Evolutionary conservation across 2,797 vertebrate species (phyloP).

Genomic region (Pseudomugil gertrudae): DNA sequence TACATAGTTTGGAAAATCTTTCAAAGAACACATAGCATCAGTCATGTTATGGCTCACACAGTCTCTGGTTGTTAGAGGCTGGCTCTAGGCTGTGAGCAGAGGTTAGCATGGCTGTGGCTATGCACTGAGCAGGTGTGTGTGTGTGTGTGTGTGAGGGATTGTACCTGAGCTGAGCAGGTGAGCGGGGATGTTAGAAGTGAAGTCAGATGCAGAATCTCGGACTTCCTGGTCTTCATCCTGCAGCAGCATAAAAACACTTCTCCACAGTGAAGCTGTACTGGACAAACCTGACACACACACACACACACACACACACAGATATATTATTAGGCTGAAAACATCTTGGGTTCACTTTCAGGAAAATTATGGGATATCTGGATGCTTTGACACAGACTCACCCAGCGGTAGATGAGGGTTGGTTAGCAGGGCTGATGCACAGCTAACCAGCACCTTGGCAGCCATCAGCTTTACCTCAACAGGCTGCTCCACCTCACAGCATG

Average conservation of each 20-base stretch:
- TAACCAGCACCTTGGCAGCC: constrained; percentile 86
- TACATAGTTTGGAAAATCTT: no score
- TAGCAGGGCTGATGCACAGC: constrained; percentile 78
- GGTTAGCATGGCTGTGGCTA: neutral
- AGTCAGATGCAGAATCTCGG: constrained; percentile 86
- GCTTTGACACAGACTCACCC: constrained; percentile 79
- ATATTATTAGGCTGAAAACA: neutral
- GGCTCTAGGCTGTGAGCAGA: constrained; percentile 4
- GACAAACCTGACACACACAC: constrained; percentile 79
- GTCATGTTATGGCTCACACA: no score
- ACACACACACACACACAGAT: neutral
- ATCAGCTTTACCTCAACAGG: constrained; percentile 87
- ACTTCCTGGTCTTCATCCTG: constrained; percentile 93
- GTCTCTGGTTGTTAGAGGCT: no score
- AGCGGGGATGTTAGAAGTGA: constrained; percentile 77
- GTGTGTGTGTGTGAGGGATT: constrained; percentile 1
- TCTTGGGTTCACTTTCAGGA: no score
- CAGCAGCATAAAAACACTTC: constrained; percentile 86
- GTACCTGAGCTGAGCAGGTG: constrained; percentile 73
- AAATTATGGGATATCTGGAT: neutral
- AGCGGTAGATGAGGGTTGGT: constrained; percentile 79
- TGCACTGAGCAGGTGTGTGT: neutral
- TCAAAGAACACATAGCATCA: no score
- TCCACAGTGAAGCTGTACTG: constrained; percentile 88
- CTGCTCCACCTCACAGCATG: constrained; percentile 86